Evolutionary conservation across 2,113 vertebrate genomes (phyloP).

Genomic region (Tursiops truncatus): DNA sequence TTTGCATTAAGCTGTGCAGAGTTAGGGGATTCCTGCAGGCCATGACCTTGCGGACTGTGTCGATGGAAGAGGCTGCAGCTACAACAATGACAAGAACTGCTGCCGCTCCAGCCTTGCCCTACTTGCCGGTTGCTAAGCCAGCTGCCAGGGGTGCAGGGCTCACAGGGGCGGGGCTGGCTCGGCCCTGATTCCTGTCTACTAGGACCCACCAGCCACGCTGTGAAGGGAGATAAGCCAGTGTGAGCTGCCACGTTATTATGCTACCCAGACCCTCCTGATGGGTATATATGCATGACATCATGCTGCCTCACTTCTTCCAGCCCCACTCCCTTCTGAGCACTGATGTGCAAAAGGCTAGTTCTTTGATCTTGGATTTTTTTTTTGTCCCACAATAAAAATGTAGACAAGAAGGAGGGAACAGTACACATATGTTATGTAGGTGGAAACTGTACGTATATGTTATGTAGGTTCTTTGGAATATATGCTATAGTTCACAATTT

Average conservation of each 20-base stretch:
- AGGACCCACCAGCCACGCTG: not conserved
- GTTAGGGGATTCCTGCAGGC: not conserved
- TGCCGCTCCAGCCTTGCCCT: not conserved
- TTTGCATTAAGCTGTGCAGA: not conserved
- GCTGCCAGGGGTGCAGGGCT: not conserved
- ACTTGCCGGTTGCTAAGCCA: not conserved
- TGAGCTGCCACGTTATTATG: not conserved
- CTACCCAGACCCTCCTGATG: fast-evolving
- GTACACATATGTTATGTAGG: fast-evolving
- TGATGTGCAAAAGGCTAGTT: not conserved
- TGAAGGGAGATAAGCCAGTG: not conserved
- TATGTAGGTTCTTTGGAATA: not conserved
- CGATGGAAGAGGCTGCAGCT: slow-evolving; percentile 28
- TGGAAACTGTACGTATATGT: not conserved
- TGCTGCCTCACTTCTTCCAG: not conserved
- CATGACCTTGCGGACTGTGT: not conserved
- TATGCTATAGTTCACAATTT: not conserved
- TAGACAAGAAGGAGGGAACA: not conserved
- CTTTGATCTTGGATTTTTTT: not conserved
- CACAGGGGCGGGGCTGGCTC: not conserved
- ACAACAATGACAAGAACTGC: not conserved
- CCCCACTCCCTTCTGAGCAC: not conserved
- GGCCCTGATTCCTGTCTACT: not conserved
- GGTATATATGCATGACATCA: not conserved
- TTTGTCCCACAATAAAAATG: not conserved